Evolutionary conservation across 2,113 vertebrate species (phyloP), one percentile per base, ranked within the genome.

Genomic region (Hymenochirus boettgeri): DNA sequence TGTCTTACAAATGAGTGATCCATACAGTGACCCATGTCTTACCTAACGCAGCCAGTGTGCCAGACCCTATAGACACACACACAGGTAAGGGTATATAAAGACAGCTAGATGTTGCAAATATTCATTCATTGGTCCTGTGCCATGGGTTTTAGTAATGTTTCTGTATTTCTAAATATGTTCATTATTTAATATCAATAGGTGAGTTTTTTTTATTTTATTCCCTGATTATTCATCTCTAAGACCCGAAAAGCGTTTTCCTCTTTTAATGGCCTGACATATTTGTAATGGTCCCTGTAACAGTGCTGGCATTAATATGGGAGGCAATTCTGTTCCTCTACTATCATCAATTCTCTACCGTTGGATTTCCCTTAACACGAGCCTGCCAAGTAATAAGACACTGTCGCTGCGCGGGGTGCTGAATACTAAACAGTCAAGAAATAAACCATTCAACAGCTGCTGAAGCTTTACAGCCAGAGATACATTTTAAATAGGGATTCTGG

Each of bases 371-470:
- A 58, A 2, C 55, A 19, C 7, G 17, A 29, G 52, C 52, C 17
- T 59, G 64, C 55, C 47, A 52, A 59, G 64, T 52, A 59, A 67
- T 52, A 67, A 59, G 54, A 67, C 42, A 22, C 46, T 22, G 46
- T 48, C 59, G 50, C 19, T 26, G 18, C 5, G 23, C 22, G 46
- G 15, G 25, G 23, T 29, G 9, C 24, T 52, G 64, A 59, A 67
- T 67, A 59, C 56, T 52, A 59, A 67, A 2, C 55, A 66, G 53
- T 5, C 9, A 7, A 21, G 24, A n/a, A 26, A 48, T 35, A 13
- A 33, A 48, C 25, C 42, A n/a, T 55, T 22, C 24, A 57, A 53
- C 26, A 26, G 53, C 23, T 53, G 54, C 53, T 57, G 53, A 47
- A 22, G 10, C 39, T 57, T 42, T 17, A 2, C 39, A 42, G 39